Conservation (phyloP, 2,113 vertebrate species). For the Nycticorax nycticorax region DNA sequence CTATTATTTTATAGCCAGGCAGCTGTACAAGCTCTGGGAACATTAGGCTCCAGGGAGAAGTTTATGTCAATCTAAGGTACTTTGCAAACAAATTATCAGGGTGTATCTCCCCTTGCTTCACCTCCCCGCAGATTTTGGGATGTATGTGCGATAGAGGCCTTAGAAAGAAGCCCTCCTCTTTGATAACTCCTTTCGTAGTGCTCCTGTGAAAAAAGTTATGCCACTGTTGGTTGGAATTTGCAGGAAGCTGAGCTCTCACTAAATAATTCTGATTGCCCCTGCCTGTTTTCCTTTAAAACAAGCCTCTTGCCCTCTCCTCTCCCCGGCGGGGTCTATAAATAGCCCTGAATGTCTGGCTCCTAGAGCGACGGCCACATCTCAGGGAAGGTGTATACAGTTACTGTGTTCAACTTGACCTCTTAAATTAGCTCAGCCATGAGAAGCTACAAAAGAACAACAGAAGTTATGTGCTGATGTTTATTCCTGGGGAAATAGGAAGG, state of each 20-base stretch:
- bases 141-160: background rate
- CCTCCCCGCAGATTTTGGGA: background rate
- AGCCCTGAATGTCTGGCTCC: background rate
- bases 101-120: background rate
- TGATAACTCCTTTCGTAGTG: background rate
- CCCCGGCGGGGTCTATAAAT: background rate
- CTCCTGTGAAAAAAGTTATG: background rate
- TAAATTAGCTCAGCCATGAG: background rate
- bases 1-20: background rate
- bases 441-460: slow-evolving; percentile 13
- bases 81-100: background rate
- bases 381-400: slow-evolving; percentile 18
- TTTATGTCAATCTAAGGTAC: background rate
- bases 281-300: background rate
- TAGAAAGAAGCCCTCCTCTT: background rate
- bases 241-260: background rate
- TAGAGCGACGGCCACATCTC: background rate
- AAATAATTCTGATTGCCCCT: background rate
- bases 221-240: background rate
- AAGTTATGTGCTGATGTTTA: background rate
- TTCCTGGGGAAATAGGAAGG: slow-evolving; percentile 27
- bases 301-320: background rate
- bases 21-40: background rate
- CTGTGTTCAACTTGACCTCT: background rate
- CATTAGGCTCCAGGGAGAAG: slow-evolving; percentile 2